Conservation (phyloP, 2,113 vertebrate genomes). For the Thamnophis sirtalis region DNA sequence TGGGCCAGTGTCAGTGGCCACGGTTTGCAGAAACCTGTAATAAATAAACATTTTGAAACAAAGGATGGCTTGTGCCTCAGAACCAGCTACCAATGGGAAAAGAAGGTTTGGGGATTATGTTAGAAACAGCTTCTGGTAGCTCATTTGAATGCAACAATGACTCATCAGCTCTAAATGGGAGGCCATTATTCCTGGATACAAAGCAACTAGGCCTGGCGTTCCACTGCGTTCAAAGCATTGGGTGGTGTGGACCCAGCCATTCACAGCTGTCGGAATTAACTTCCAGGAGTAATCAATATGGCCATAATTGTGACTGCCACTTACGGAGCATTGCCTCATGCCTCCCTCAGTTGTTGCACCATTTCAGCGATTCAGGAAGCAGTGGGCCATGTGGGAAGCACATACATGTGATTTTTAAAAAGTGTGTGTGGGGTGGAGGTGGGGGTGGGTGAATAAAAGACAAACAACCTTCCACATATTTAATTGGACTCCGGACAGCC, state of each 20-base stretch:
- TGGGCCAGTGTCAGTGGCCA: too few species aligned
- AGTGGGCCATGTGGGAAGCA: not conserved
- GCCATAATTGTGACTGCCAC: not conserved
- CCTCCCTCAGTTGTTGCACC: not conserved
- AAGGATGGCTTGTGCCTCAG: not conserved
- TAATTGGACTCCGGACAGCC: constrained; percentile 38
- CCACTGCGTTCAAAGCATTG: not conserved
- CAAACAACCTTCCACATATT: constrained; percentile 26
- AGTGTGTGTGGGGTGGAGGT: too few species aligned
- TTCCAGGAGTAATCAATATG: not conserved
- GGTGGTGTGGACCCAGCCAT: not conserved
- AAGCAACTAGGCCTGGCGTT: not conserved
- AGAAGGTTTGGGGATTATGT: not conserved
- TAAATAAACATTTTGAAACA: not conserved
- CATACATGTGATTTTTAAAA: not conserved
- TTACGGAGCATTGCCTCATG: not conserved
- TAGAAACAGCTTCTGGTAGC: not conserved
- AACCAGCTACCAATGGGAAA: not conserved
- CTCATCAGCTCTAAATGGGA: not conserved
- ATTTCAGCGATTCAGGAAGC: not conserved
- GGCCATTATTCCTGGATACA: not conserved
- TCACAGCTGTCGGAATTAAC: constrained; percentile 2
- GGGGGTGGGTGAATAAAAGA: not conserved
- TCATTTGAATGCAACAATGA: not conserved
- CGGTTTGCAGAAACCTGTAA: too few species aligned